Conservation (phyloP, 2,888 invertebrate genomes). For the Xestia rhomboidea region DNA sequence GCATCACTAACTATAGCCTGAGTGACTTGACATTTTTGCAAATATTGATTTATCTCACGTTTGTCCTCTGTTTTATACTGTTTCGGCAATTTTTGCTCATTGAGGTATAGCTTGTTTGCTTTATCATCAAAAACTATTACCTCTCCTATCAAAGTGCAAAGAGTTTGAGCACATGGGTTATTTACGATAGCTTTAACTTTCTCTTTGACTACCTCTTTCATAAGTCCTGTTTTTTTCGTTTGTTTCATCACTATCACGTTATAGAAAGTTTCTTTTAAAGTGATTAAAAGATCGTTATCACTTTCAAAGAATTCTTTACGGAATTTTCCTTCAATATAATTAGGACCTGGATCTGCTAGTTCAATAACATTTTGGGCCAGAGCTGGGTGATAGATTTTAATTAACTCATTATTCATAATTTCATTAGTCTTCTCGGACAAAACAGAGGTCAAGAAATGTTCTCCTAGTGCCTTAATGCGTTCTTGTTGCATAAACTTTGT, state of each 20-base stretch:
- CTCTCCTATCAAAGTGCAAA: conserved; percentile 69
- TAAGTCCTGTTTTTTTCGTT: conserved; percentile 52
- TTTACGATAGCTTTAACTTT: conserved; percentile 54
- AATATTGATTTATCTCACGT: conserved; percentile 52
- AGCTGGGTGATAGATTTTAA: conserved; percentile 72
- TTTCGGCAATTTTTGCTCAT: conserved; percentile 59
- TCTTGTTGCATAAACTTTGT: conserved; percentile 67
- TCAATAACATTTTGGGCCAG: conserved; percentile 68
- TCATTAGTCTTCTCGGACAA: conserved; percentile 64
- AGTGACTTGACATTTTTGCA: conserved; percentile 62
- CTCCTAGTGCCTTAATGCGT: conserved; percentile 65
- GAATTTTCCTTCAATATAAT: conserved; percentile 62
- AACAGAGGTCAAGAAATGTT: conserved; percentile 66
- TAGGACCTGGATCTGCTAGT: conserved; percentile 28
- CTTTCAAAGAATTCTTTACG: conserved; percentile 68
- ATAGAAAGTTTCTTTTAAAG: conserved; percentile 66
- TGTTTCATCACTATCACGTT: conserved; percentile 62
- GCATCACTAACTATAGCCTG: conserved; percentile 63
- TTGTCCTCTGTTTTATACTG: conserved; percentile 55
- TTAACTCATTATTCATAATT: conserved; percentile 66
- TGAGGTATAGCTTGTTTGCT: conserved; percentile 53
- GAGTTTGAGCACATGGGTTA: conserved; percentile 59
- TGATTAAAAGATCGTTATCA: conserved; percentile 55
- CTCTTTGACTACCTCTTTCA: conserved; percentile 56
- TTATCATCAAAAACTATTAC: conserved; percentile 59